Evolutionary conservation across 2,797 vertebrate species (phyloP).

Genomic region (Morelia viridis): DNA sequence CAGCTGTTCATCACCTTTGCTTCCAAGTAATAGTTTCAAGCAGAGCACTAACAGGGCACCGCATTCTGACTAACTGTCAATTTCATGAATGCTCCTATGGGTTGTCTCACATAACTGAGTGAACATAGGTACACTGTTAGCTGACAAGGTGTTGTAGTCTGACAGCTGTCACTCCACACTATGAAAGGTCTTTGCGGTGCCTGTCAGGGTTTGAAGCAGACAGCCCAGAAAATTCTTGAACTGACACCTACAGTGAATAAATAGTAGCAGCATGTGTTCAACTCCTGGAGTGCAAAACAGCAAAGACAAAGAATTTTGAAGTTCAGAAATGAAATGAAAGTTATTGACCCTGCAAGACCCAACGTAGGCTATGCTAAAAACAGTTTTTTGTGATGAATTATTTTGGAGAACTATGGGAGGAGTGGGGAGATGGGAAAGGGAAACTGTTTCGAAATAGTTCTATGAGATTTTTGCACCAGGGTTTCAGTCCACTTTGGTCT

Average conservation of each 20-base stretch:
- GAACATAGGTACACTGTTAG: neutral
- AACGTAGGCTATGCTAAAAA: neutral
- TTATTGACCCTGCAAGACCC: neutral
- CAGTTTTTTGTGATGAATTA: neutral
- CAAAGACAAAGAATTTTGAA: neutral
- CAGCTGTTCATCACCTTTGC: neutral
- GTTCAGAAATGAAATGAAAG: neutral
- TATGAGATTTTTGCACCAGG: neutral
- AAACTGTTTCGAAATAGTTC: neutral
- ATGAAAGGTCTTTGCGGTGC: neutral
- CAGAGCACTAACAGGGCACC: neutral
- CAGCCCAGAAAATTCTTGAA: neutral
- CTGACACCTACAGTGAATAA: neutral
- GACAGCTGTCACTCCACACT: neutral
- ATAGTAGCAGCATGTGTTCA: neutral
- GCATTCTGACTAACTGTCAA: conserved; percentile 12
- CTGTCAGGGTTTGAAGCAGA: neutral
- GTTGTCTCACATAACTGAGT: neutral
- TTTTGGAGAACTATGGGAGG: neutral
- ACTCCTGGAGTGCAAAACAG: neutral
- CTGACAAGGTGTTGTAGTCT: neutral
- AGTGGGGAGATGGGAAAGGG: neutral
- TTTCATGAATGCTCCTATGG: neutral
- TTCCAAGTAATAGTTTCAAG: neutral
- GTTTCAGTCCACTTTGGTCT: neutral